phyloP scores from a whole-genome alignment of 1,140 invertebrate genomes.

The Spodoptera frugiperda region DNA sequence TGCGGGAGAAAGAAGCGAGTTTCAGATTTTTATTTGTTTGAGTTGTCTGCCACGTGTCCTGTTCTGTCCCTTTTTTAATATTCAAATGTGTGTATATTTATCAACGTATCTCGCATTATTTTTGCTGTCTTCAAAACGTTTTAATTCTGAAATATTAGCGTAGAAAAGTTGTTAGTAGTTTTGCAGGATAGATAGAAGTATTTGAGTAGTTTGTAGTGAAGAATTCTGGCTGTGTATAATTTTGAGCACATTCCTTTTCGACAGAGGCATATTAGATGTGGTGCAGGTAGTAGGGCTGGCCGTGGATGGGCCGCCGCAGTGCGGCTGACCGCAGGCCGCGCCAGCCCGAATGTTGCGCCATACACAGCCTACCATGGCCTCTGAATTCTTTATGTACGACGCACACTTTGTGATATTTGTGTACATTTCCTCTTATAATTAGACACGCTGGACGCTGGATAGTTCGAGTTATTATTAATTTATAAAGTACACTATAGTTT shows the following conservation, averaged over 20 bases:
- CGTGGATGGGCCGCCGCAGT: constrained; percentile 28
- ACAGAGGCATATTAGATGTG: constrained; percentile 37
- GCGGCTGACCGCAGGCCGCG: constrained; percentile 20
- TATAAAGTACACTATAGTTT: not conserved
- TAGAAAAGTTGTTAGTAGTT: too few relatives aligned
- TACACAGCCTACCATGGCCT: constrained; percentile 21
- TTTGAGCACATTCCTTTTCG: constrained; percentile 33
- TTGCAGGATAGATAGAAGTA: not conserved
- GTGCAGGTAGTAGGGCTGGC: constrained; percentile 21
- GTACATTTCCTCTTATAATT: constrained; percentile 30
- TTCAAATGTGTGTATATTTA: too few relatives aligned
- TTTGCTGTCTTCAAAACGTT: too few relatives aligned
- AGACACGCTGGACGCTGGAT: not conserved
- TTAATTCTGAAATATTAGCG: too few relatives aligned
- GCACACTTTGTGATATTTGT: constrained; percentile 34
- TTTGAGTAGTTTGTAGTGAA: not conserved
- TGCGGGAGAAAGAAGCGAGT: too few relatives aligned
- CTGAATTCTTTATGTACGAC: constrained; percentile 36
- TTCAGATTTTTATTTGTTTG: too few relatives aligned
- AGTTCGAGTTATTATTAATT: not conserved
- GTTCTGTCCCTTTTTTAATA: too few relatives aligned
- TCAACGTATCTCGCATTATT: too few relatives aligned
- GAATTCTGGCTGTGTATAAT: constrained; percentile 20
- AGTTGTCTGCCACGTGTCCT: too few relatives aligned
- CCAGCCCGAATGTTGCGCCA: constrained; percentile 26